These are phyloP conservation scores for Cetonia aurata DNA, from an alignment of 2,888 invertebrate species.

Conservation along the genomic window DNA sequence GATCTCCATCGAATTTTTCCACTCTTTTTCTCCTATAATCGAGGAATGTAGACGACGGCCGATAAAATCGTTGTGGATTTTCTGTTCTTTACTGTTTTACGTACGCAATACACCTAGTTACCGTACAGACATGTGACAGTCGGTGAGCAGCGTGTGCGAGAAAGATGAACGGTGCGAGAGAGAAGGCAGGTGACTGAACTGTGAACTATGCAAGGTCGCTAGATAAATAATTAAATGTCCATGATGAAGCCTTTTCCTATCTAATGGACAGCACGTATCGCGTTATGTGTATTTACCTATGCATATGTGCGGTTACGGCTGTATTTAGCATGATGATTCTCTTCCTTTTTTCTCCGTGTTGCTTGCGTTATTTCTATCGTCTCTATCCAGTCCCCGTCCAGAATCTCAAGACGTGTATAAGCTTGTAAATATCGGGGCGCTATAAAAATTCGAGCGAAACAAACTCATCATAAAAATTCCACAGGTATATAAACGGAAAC, in stretches of 20 bases:
- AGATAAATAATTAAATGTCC: slow-evolving; percentile 46
- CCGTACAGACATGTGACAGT: slow-evolving; percentile 26
- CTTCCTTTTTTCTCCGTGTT: not conserved
- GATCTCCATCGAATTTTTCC: slow-evolving; percentile 6
- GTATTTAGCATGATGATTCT: slow-evolving; percentile 23
- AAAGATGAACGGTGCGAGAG: slow-evolving; percentile 28
- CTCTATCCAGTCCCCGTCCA: too few relatives aligned
- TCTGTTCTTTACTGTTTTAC: slow-evolving; percentile 34
- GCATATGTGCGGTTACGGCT: slow-evolving; percentile 24
- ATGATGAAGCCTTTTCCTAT: slow-evolving; percentile 39
- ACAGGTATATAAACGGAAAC: slow-evolving; percentile 33
- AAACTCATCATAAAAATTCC: slow-evolving; percentile 29
- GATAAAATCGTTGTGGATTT: slow-evolving; percentile 28
- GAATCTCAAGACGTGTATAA: not conserved
- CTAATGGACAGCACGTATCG: slow-evolving; percentile 33
- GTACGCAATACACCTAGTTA: slow-evolving; percentile 25
- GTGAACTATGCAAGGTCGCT: slow-evolving; percentile 50
- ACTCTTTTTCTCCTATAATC: not conserved
- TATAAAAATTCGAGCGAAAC: slow-evolving; percentile 30
- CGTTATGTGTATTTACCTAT: slow-evolving; percentile 25
- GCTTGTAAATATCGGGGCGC: slow-evolving; percentile 18
- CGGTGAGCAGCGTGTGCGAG: slow-evolving; percentile 7
- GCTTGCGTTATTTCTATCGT: too few relatives aligned
- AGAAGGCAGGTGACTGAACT: slow-evolving; percentile 51
- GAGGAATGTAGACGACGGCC: slow-evolving; percentile 21